A percentile compares a stretch with the other conserved stretches of the same genome.
These are phyloP conservation scores for Sclerodermus sp. DNA, from an alignment of 2,888 invertebrate species.

Conservation along the genomic window DNA sequence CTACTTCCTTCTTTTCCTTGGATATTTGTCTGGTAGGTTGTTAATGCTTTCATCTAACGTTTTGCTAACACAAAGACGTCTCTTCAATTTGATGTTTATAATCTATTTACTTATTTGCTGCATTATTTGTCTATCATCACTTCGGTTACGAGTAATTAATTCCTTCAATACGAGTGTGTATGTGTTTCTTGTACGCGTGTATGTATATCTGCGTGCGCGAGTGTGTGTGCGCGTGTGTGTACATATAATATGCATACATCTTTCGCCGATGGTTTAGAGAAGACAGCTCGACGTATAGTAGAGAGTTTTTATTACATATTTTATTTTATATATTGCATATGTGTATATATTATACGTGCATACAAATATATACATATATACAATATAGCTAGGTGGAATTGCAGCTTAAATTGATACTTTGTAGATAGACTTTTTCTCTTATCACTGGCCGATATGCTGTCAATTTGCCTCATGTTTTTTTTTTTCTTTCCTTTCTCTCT, in stretches of 20 bases:
- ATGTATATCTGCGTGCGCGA: slow-evolving; percentile 39
- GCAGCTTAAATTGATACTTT: slow-evolving; percentile 18
- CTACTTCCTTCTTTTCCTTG: slow-evolving; percentile 19
- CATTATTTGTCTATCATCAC: slow-evolving; percentile 38
- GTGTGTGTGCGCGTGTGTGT: slow-evolving; percentile 35
- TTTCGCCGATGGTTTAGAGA: slow-evolving; percentile 18
- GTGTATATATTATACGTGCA: too few species aligned
- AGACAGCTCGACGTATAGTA: slow-evolving; percentile 23
- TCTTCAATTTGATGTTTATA: slow-evolving; percentile 37
- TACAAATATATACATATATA: too few species aligned
- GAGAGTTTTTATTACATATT: too few species aligned
- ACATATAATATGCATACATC: slow-evolving; percentile 34
- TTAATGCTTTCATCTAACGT: slow-evolving; percentile 52
- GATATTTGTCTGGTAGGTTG: slow-evolving; percentile 49
- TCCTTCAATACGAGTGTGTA: slow-evolving; percentile 37
- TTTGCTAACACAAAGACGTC: slow-evolving; percentile 44
- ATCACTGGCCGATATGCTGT: neutral
- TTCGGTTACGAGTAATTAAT: slow-evolving; percentile 35
- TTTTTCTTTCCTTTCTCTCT: neutral
- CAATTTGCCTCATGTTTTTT: neutral
- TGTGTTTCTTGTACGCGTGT: too few species aligned
- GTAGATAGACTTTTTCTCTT: too few species aligned
- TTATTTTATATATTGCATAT: too few species aligned
- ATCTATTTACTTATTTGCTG: slow-evolving; percentile 38
- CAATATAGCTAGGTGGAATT: slow-evolving; percentile 18